Evolutionary conservation across 2,797 vertebrate genomes (phyloP).

Genomic region (Mus spretus): DNA sequence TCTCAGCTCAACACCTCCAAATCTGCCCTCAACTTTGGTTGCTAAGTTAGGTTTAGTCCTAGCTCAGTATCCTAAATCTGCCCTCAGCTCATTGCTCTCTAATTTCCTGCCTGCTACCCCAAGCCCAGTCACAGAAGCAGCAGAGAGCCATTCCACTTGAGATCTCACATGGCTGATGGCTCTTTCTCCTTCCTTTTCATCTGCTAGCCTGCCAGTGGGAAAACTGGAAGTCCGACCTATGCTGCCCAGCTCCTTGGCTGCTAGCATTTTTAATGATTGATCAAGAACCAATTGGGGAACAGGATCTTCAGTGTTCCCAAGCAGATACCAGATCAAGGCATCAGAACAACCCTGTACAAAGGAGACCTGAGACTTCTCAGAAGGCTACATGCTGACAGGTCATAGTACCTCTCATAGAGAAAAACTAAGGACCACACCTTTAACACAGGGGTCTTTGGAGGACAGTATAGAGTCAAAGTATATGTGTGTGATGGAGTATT

Average conservation of each 20-base stretch:
- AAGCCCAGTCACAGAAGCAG: not conserved
- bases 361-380: not conserved
- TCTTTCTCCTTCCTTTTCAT: not conserved
- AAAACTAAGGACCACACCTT: not conserved
- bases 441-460: not conserved
- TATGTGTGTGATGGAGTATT: fast-evolving
- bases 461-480: not conserved
- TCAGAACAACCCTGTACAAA: not conserved
- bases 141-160: not conserved
- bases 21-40: not conserved
- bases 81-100: not conserved
- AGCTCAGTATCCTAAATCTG: not conserved
- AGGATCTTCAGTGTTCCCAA: not conserved
- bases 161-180: not conserved
- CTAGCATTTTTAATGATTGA: not conserved
- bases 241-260: not conserved
- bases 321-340: not conserved
- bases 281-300: not conserved
- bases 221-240: not conserved
- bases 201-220: not conserved
- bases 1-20: not conserved
- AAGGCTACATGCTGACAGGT: no score
- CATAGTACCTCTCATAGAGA: not conserved
- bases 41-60: not conserved
- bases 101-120: not conserved